Evolutionary conservation across 2,113 vertebrate genomes (phyloP).

Genomic region (Corythornis vintsioides): DNA sequence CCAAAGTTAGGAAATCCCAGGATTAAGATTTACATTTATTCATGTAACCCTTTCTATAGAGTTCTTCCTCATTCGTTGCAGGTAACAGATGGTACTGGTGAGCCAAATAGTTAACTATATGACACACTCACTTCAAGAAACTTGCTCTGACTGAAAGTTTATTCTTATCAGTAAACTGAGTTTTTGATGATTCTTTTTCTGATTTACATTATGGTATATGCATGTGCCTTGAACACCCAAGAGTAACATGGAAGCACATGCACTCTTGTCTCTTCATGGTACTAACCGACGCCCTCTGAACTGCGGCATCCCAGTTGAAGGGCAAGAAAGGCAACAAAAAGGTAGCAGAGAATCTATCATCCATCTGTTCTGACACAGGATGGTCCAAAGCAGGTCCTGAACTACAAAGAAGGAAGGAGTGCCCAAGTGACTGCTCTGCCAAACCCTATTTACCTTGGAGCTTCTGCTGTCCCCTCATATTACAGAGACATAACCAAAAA

Average conservation of each 20-base stretch:
- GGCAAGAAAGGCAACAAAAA: not conserved
- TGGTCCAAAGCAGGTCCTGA: not conserved
- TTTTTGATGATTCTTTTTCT: not conserved
- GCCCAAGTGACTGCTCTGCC: not conserved
- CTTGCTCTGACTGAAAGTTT: not conserved
- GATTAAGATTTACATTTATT: not conserved
- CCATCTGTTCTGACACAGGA: not conserved
- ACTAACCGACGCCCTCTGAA: not conserved
- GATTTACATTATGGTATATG: not conserved
- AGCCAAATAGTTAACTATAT: not conserved
- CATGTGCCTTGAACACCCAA: not conserved
- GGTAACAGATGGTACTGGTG: not conserved
- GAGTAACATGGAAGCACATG: not conserved
- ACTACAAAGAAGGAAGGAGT: not conserved
- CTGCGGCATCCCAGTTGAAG: not conserved
- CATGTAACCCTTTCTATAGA: not conserved
- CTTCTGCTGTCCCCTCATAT: not conserved
- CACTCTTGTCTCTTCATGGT: not conserved
- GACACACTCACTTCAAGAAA: not conserved
- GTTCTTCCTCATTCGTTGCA: not conserved
- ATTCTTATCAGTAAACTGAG: not conserved
- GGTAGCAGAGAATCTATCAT: not conserved
- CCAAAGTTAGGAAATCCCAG: not conserved
- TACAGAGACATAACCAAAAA: not conserved
- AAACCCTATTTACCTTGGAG: not conserved